These are phyloP conservation scores for Pseudotriccus pelzelni DNA, from an alignment of 2,797 vertebrate species.

Conservation along the genomic window DNA sequence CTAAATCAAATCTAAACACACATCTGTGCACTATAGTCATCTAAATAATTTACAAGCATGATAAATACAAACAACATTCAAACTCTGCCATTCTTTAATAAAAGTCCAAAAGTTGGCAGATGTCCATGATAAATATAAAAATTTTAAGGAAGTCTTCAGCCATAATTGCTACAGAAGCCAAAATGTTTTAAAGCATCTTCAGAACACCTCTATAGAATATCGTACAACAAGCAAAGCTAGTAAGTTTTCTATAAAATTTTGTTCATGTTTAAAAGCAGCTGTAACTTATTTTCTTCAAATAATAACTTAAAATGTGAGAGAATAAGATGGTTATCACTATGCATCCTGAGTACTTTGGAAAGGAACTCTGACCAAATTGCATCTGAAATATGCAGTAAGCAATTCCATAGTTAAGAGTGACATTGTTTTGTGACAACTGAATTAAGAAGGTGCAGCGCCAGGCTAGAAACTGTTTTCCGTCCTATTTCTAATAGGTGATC, in stretches of 20 bases:
- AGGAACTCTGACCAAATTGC: background rate
- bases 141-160: conserved; percentile 1
- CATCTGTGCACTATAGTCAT: background rate
- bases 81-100: background rate
- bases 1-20: conserved; percentile 40
- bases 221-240: background rate
- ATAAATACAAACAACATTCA: conserved; percentile 35
- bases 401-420: background rate
- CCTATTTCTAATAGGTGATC: background rate
- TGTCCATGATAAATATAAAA: background rate
- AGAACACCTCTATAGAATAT: background rate
- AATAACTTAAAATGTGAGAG: background rate
- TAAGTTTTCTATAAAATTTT: background rate
- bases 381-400: background rate
- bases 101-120: conserved; percentile 22
- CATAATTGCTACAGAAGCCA: background rate
- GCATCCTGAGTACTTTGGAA: background rate
- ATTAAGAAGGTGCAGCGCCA: background rate
- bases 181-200: background rate
- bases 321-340: background rate
- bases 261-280: background rate
- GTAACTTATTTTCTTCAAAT: background rate
- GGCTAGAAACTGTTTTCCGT: background rate
- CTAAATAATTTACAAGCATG: conserved; percentile 37
- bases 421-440: background rate